phyloP scores from a whole-genome alignment of 2,888 invertebrate species.

The Agonum fuliginosum region DNA sequence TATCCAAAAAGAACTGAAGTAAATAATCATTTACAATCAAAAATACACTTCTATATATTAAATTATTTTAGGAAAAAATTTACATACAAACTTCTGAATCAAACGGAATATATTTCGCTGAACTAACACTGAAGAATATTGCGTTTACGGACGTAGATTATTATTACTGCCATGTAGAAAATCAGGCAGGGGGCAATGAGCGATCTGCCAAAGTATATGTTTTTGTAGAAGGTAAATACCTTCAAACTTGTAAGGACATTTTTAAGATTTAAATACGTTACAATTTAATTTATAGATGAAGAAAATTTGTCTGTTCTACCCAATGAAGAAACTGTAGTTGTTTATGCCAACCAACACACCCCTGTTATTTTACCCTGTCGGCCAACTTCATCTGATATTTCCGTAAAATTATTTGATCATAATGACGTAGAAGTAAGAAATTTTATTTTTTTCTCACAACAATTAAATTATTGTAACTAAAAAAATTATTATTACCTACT shows the following conservation, averaged over 20 bases:
- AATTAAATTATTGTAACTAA: too few relatives aligned
- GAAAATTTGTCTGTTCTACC: constrained; percentile 63
- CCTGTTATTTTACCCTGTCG: constrained; percentile 77
- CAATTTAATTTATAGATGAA: constrained; percentile 71
- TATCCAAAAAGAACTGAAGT: constrained; percentile 61
- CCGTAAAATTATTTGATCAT: constrained; percentile 72
- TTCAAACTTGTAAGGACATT: too few relatives aligned
- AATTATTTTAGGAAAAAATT: constrained; percentile 23
- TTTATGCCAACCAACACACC: constrained; percentile 69
- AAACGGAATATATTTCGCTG: constrained; percentile 71
- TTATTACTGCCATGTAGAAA: constrained; percentile 70
- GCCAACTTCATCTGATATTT: constrained; percentile 77
- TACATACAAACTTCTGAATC: constrained; percentile 57
- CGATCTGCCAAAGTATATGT: constrained; percentile 73
- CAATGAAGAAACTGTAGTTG: neutral
- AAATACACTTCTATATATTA: too few relatives aligned
- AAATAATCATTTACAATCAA: neutral
- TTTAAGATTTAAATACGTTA: neutral
- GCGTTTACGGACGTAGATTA: constrained; percentile 70
- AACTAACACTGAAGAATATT: constrained; percentile 70
- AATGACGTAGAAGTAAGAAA: constrained; percentile 72
- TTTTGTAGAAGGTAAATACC: constrained; percentile 74
- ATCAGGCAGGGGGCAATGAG: constrained; percentile 68
- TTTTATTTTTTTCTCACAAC: too few relatives aligned
- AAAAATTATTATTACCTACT: too few relatives aligned